Evolutionary conservation across 2,888 invertebrate species (phyloP).

Genomic region (Leptarthrus brevirostris): DNA sequence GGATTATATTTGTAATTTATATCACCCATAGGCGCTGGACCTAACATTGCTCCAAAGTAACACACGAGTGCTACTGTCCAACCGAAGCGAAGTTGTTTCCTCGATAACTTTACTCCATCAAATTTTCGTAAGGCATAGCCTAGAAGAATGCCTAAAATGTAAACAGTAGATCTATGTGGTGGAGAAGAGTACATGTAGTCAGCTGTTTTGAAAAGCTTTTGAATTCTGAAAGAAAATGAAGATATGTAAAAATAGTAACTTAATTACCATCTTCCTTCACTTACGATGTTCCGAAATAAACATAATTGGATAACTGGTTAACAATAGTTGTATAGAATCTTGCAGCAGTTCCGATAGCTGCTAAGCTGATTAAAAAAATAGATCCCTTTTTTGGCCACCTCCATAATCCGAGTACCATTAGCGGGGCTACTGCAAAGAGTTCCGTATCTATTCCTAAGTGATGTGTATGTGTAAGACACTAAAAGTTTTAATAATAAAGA

Average conservation of each 20-base stretch:
- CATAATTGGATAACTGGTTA: conserved; percentile 73
- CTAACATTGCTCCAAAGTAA: conserved; percentile 70
- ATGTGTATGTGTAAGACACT: conserved; percentile 79
- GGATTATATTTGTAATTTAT: conserved; percentile 73
- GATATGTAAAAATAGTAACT: conserved; percentile 17
- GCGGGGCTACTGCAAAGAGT: conserved; percentile 73
- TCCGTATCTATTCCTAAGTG: conserved; percentile 79
- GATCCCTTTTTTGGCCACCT: conserved; percentile 72
- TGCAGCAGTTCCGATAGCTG: conserved; percentile 71
- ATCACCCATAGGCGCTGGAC: conserved; percentile 74
- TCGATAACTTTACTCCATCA: conserved; percentile 65
- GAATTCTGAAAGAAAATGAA: conserved; percentile 70
- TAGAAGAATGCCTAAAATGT: conserved; percentile 75
- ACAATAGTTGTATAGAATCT: conserved; percentile 73
- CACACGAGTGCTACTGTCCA: conserved; percentile 70
- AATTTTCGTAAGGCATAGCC: conserved; percentile 71
- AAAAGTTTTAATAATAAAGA: too few relatives aligned
- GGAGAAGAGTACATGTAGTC: conserved; percentile 77
- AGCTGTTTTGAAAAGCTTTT: conserved; percentile 75
- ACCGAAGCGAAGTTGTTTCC: conserved; percentile 68
- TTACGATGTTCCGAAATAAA: conserved; percentile 78
- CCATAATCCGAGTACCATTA: conserved; percentile 71
- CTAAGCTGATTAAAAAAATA: conserved; percentile 67
- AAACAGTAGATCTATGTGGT: conserved; percentile 75
- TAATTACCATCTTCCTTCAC: too few relatives aligned